These are phyloP conservation scores for Scalopus aquaticus DNA, from an alignment of 2,113 vertebrate genomes.

Conservation along the genomic window DNA sequence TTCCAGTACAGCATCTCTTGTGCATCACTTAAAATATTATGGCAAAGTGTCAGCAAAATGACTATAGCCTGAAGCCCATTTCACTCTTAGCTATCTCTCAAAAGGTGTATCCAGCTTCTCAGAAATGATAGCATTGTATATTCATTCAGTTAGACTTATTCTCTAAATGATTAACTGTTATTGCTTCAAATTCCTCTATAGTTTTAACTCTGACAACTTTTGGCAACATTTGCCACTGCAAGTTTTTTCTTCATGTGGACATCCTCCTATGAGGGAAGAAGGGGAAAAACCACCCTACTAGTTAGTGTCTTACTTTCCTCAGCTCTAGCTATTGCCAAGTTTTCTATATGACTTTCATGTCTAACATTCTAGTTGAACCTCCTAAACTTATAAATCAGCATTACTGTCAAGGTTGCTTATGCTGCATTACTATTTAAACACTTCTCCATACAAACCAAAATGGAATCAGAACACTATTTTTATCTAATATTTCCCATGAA, in stretches of 20 bases:
- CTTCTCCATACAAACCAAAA: constrained; percentile 12
- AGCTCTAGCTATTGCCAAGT: neutral
- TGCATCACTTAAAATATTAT: neutral
- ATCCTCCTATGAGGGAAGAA: neutral
- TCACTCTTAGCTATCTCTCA: neutral
- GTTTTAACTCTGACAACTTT: neutral
- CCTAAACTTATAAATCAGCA: constrained; percentile 30
- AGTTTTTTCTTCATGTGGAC: neutral
- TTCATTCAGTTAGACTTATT: neutral
- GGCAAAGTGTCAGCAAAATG: constrained; percentile 5
- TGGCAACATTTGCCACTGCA: neutral
- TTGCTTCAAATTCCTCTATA: constrained; percentile 19
- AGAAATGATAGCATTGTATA: neutral
- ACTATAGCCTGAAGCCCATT: neutral
- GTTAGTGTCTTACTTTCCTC: neutral
- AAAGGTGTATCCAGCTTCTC: constrained; percentile 43
- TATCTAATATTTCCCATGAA: neutral
- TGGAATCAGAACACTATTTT: neutral
- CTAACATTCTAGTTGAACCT: neutral
- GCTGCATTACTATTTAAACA: neutral
- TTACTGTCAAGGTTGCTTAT: constrained; percentile 1
- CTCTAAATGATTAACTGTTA: neutral
- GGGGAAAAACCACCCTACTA: neutral
- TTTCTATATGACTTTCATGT: neutral
- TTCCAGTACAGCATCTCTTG: neutral